phyloP scores from a whole-genome alignment of 2,113 vertebrate species.

The Ivindomyrus marchei region DNA sequence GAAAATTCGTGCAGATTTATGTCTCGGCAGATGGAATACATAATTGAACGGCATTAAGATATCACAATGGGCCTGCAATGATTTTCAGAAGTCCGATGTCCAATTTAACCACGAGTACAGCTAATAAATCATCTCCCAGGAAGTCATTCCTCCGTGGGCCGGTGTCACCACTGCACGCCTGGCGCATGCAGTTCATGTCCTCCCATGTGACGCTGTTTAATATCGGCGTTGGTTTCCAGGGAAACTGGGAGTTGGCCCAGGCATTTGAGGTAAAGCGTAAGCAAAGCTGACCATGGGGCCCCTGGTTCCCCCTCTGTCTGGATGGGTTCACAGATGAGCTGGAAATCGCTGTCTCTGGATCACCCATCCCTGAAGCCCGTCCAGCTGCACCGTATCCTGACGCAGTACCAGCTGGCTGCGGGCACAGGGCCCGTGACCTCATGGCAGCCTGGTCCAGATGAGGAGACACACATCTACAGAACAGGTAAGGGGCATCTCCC shows the following conservation, averaged over 20 bases:
- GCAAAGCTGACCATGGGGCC: background rate
- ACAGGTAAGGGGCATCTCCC: constrained; percentile 50
- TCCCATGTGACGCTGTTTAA: background rate
- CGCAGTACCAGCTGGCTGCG: constrained; percentile 77
- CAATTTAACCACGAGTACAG: background rate
- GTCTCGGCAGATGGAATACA: background rate
- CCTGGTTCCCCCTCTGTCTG: background rate
- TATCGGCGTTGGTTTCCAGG: background rate
- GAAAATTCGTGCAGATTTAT: constrained; percentile 20
- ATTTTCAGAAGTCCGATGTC: constrained; percentile 4
- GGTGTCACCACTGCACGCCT: background rate
- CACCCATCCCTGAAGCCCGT: constrained; percentile 74
- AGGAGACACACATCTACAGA: constrained; percentile 65
- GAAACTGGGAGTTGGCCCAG: background rate
- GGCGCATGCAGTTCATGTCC: background rate
- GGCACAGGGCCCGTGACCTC: constrained; percentile 65
- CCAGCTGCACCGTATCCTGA: constrained; percentile 81
- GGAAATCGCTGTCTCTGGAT: constrained; percentile 65
- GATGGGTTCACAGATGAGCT: constrained; percentile 65
- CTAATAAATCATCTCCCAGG: constrained; percentile 9
- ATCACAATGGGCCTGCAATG: background rate
- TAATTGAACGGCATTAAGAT: constrained; percentile 20
- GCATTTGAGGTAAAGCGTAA: background rate
- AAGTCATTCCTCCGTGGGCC: background rate
- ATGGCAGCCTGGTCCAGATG: constrained; percentile 75